These are phyloP conservation scores for Grammomys dolichurus DNA, from an alignment of 2,113 vertebrate genomes.

Conservation along the genomic window DNA sequence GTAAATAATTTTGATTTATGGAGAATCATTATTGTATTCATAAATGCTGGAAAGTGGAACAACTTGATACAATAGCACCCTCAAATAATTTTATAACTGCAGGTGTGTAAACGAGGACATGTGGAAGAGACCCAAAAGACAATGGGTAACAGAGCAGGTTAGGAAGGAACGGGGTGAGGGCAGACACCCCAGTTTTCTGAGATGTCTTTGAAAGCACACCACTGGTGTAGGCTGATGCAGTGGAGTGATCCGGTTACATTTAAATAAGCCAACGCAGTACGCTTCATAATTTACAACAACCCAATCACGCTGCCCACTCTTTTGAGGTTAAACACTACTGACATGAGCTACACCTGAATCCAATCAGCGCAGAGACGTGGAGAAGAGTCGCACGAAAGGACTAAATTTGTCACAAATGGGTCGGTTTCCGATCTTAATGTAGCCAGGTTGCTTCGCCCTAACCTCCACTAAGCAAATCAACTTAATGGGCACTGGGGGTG, in stretches of 20 bases:
- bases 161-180: constrained; percentile 58
- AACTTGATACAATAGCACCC: constrained; percentile 83
- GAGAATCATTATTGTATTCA: constrained; percentile 82
- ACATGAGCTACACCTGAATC: constrained; percentile 90
- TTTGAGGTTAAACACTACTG: constrained; percentile 87
- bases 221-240: constrained; percentile 63
- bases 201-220: constrained; percentile 62
- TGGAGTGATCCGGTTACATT: not conserved
- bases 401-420: constrained; percentile 90
- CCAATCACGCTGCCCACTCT: constrained; percentile 82
- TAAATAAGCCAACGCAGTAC: constrained; percentile 75
- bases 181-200: constrained; percentile 63
- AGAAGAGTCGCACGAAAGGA: constrained; percentile 88
- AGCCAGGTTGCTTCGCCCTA: constrained; percentile 87
- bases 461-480: constrained; percentile 91
- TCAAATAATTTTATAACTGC: constrained; percentile 88
- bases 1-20: constrained; percentile 87
- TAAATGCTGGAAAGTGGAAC: constrained; percentile 83
- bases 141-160: constrained; percentile 79
- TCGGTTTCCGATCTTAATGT: constrained; percentile 90
- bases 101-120: constrained; percentile 87
- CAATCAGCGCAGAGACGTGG: constrained; percentile 87
- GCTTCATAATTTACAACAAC: constrained; percentile 79
- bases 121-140: constrained; percentile 86
- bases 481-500: constrained; percentile 91